phyloP scores from a whole-genome alignment of 2,888 invertebrate species.

The Drosophila eohydei region DNA sequence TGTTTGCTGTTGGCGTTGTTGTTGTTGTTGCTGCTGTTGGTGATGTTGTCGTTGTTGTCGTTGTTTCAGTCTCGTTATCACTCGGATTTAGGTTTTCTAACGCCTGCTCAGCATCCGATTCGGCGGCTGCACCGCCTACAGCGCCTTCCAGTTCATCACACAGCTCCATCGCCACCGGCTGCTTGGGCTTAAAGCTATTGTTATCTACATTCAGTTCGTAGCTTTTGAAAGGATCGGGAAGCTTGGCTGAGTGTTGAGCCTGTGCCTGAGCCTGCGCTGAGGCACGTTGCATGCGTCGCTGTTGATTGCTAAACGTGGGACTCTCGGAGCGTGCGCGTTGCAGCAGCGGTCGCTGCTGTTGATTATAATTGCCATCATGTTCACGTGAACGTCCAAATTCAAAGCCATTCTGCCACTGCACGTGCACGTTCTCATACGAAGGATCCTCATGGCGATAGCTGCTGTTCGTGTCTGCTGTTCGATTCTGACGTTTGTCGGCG shows the following conservation, averaged over 20 bases:
- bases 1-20: slow-evolving; percentile 31
- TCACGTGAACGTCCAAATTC: slow-evolving; percentile 84
- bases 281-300: slow-evolving; percentile 68
- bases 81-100: slow-evolving; percentile 50
- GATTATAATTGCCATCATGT: slow-evolving; percentile 60
- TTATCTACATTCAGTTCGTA: slow-evolving; percentile 84
- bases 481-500: slow-evolving; percentile 48
- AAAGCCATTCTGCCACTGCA: slow-evolving; percentile 85
- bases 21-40: slow-evolving; percentile 26
- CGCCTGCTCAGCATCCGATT: slow-evolving; percentile 36
- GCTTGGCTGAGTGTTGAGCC: slow-evolving; percentile 54
- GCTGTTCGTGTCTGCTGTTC: neutral
- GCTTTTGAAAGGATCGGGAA: slow-evolving; percentile 83
- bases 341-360: slow-evolving; percentile 70
- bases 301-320: slow-evolving; percentile 81
- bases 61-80: slow-evolving; percentile 80
- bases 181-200: slow-evolving; percentile 83
- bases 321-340: slow-evolving; percentile 84
- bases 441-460: slow-evolving; percentile 82
- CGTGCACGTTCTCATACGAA: slow-evolving; percentile 84
- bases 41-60: slow-evolving; percentile 23
- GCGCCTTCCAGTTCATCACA: slow-evolving; percentile 75
- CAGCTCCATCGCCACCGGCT: slow-evolving; percentile 41
- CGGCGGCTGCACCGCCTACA: slow-evolving; percentile 61
- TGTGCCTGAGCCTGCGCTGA: slow-evolving; percentile 40